Evolutionary conservation across 1,140 invertebrate species (phyloP).

Genomic region (Drosophila sucinea): DNA sequence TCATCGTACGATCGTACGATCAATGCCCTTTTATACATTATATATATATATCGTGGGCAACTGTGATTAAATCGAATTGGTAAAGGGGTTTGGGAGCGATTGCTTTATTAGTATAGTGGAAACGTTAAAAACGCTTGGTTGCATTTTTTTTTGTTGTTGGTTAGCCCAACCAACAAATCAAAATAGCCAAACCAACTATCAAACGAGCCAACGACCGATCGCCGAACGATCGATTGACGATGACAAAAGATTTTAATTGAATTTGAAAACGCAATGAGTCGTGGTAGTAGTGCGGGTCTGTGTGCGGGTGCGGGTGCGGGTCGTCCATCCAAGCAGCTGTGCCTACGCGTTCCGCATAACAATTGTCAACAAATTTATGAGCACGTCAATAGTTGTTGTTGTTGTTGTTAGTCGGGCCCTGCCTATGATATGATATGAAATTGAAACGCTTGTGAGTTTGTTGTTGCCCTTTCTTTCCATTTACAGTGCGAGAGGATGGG

Average conservation of each 20-base stretch:
- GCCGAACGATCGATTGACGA: constrained; percentile 42
- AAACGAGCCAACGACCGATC: constrained; percentile 16
- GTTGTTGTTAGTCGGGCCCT: constrained; percentile 17
- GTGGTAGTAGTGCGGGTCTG: constrained; percentile 49
- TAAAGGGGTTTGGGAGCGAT: too few species aligned
- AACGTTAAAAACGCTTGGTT: constrained; percentile 46
- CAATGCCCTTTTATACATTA: constrained; percentile 11
- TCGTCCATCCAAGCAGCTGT: constrained; percentile 41
- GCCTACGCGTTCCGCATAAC: constrained; percentile 74
- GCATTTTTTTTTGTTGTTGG: constrained; percentile 51
- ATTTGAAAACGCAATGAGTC: constrained; percentile 79
- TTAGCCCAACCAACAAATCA: constrained; percentile 34
- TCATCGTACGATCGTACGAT: background rate
- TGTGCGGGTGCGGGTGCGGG: constrained; percentile 14
- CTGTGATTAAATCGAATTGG: background rate
- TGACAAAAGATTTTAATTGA: constrained; percentile 81
- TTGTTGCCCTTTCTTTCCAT: background rate
- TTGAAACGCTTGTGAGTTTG: constrained; percentile 39
- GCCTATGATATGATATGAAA: constrained; percentile 50
- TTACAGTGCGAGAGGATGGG: background rate
- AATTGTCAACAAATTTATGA: constrained; percentile 82
- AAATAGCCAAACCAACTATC: constrained; percentile 21
- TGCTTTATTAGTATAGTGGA: too few species aligned
- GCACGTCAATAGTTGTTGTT: constrained; percentile 60
- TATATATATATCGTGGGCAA: constrained; percentile 17